Percentiles rank a stretch among this genome's conserved stretches.
Conservation (phyloP, 2,113 vertebrate genomes). For the Propithecus coquereli region DNA sequence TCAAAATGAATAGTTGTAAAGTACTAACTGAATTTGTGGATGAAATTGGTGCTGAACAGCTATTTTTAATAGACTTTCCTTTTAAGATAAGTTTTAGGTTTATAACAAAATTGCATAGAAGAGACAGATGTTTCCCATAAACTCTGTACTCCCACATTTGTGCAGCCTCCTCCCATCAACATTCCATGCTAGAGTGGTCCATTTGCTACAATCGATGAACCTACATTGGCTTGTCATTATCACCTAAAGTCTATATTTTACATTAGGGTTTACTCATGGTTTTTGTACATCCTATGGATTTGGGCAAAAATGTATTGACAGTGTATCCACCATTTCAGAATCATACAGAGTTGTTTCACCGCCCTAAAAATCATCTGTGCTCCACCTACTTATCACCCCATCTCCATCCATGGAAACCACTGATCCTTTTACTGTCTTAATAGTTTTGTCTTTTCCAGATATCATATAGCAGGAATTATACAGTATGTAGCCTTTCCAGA, state of each 20-base stretch:
- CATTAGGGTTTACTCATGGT: not conserved
- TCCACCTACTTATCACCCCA: not conserved
- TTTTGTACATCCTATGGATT: not conserved
- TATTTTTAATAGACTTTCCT: not conserved
- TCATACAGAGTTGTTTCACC: not conserved
- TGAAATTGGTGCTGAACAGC: not conserved
- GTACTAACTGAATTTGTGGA: not conserved
- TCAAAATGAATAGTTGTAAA: not conserved
- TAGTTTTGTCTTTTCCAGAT: not conserved
- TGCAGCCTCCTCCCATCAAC: not conserved
- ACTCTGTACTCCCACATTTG: not conserved
- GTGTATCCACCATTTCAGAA: not conserved
- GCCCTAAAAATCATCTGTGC: not conserved
- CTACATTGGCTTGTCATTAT: not conserved
- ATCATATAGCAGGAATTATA: not conserved
- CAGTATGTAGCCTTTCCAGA: not conserved
- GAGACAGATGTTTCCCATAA: not conserved
- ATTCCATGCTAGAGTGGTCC: not conserved
- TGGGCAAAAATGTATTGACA: not conserved
- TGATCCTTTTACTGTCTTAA: not conserved
- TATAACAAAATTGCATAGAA: not conserved
- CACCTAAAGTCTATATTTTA: not conserved
- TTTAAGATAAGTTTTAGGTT: not conserved
- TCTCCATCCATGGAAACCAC: not conserved
- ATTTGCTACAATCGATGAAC: not conserved